Percentiles rank a stretch among this genome's conserved stretches.
Conservation (phyloP, 1,140 invertebrate species). For the Achroia grisella region DNA sequence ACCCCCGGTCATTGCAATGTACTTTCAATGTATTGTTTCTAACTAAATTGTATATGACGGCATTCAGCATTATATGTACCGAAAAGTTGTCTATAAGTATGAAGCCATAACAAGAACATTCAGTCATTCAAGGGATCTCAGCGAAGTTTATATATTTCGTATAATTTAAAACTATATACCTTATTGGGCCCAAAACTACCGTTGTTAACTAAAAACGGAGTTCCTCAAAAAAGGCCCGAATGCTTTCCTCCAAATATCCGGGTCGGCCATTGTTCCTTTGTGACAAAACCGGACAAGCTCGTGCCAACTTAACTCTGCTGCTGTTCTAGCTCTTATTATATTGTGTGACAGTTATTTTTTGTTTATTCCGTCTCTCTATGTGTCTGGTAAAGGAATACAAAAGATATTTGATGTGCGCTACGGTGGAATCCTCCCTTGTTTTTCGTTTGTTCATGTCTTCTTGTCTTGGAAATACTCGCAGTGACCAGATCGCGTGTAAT, state of each 20-base stretch:
- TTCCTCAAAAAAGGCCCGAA: constrained; percentile 22
- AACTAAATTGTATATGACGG: too few relatives aligned
- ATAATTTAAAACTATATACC: constrained; percentile 10
- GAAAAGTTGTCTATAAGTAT: too few relatives aligned
- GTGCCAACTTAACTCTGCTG: constrained; percentile 39
- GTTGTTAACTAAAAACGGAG: constrained; percentile 10
- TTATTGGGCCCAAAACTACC: constrained; percentile 7
- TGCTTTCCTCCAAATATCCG: constrained; percentile 48
- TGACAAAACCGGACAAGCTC: constrained; percentile 36
- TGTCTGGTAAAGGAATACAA: constrained; percentile 30
- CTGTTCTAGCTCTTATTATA: constrained; percentile 15
- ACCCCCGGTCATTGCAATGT: too few relatives aligned
- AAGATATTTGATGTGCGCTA: constrained; percentile 40
- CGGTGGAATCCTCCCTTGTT: constrained; percentile 22
- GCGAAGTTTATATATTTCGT: constrained; percentile 7
- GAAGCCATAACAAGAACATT: too few relatives aligned
- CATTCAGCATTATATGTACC: too few relatives aligned
- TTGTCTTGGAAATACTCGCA: background rate
- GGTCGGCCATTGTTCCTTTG: constrained; percentile 58
- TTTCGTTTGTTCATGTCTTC: constrained; percentile 6
- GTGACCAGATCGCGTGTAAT: constrained; percentile 1
- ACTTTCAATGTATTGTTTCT: too few relatives aligned
- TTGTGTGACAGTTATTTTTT: constrained; percentile 9
- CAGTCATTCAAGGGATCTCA: background rate
- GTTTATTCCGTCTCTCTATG: constrained; percentile 17